A percentile compares a stretch with the other conserved stretches of the same genome.
Conservation (phyloP, 2,797 vertebrate genomes). For the Sorex maritimensis region DNA sequence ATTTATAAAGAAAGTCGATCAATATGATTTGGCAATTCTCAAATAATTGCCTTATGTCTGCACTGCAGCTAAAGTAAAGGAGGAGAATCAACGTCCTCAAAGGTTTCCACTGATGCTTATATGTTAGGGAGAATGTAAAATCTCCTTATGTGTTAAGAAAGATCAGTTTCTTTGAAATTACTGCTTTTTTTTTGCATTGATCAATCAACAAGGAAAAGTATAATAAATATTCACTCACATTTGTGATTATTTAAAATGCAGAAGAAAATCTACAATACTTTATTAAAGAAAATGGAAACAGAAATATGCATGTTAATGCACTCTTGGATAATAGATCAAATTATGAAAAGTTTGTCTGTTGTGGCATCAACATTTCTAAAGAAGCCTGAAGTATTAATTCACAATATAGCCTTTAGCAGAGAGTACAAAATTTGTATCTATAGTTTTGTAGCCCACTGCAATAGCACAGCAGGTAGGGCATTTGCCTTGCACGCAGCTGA, state of each 20-base stretch:
- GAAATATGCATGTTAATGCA: conserved; percentile 70
- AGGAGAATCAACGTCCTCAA: conserved; percentile 27
- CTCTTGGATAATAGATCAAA: conserved; percentile 82
- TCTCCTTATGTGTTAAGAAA: conserved; percentile 7
- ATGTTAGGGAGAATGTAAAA: conserved; percentile 48
- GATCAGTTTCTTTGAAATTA: conserved; percentile 52
- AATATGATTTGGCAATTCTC: conserved; percentile 21
- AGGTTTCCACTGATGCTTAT: conserved; percentile 39
- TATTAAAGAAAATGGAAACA: conserved; percentile 83
- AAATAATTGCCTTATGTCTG: conserved; percentile 41
- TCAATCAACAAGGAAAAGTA: conserved; percentile 55
- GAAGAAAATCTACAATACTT: conserved; percentile 80
- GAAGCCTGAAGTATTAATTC: conserved; percentile 84
- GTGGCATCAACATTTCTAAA: conserved; percentile 85
- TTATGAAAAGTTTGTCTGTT: conserved; percentile 75
- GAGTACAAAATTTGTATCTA: conserved; percentile 84
- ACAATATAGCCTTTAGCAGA: conserved; percentile 85
- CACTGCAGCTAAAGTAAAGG: neutral
- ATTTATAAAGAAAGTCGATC: conserved; percentile 12
- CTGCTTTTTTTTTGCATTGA: conserved; percentile 30
- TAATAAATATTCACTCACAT: conserved; percentile 80
- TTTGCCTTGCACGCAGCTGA: no score
- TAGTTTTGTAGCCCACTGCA: neutral
- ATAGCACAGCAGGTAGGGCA: no score
- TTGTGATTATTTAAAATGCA: conserved; percentile 83